Evolutionary conservation across 2,113 vertebrate genomes (phyloP).

Genomic region (Mus pahari): DNA sequence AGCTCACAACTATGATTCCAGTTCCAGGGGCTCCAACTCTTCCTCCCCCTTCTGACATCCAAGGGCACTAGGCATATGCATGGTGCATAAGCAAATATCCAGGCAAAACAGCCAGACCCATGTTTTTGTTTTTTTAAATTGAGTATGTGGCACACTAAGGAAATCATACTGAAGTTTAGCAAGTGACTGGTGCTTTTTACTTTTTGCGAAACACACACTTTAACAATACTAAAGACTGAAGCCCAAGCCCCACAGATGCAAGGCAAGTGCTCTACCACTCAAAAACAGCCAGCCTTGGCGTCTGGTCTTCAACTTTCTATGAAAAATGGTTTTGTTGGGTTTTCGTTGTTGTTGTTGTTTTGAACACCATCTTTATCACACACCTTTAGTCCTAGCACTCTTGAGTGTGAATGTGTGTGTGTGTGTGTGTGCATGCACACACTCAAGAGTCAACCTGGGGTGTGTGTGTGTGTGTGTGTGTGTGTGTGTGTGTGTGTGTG

Average conservation of each 20-base stretch:
- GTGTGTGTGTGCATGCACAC: too few relatives aligned
- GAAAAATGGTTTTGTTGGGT: not conserved
- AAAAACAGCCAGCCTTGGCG: not conserved
- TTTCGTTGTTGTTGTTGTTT: slow-evolving; percentile 17
- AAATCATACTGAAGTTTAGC: slow-evolving; percentile 20
- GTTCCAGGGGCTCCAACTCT: not conserved
- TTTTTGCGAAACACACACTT: slow-evolving; percentile 28
- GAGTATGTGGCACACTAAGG: not conserved
- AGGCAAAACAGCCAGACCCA: not conserved
- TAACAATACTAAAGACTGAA: not conserved
- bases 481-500: too few relatives aligned
- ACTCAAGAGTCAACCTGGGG: too few relatives aligned
- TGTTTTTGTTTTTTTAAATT: not conserved
- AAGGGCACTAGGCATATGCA: not conserved
- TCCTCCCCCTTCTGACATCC: not conserved
- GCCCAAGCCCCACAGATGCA: not conserved
- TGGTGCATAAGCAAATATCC: not conserved
- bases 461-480: too few relatives aligned
- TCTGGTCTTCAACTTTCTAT: not conserved
- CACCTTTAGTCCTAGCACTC: not conserved
- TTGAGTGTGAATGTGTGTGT: too few relatives aligned
- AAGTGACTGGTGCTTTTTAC: not conserved
- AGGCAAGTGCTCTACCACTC: not conserved
- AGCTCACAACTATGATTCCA: not conserved
- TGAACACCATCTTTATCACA: not conserved